Evolutionary conservation across 1,140 invertebrate species (phyloP), one percentile per base, ranked within the genome.

Genomic region (Rhynchophorus ferrugineus): DNA sequence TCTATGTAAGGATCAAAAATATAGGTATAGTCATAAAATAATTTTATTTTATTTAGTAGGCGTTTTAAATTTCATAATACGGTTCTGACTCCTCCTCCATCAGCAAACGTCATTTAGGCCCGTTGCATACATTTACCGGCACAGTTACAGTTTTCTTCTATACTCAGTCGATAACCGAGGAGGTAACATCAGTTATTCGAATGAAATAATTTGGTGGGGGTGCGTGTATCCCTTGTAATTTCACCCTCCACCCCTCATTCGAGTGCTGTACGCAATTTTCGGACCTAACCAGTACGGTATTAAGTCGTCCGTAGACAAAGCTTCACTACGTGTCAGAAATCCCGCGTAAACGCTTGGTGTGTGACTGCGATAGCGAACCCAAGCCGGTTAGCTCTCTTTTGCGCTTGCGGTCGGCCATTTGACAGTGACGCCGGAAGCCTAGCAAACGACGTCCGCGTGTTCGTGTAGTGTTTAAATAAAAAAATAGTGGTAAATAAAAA

Each of bases 401-500:
- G 13, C 51, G 36, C 35, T 35, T 24, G 34, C 11, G 29, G 39
- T 41, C 52, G 44, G 39, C 45, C 44, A 47, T 54, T 54, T 54
- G 44, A 53, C 50, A 48, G 52, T 54, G 52, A 48, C 52, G 37
- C 45, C 42, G 50, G 17, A 44, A 45, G 44, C 38, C 44, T 22
- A 13, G 37, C 34, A 11, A 18, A 22, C 11, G 20, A 17, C 3
- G 52, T 48, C 38, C 44, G 37, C 37, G 44, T 47, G 37, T 48
- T 29, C 20, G 20, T 13, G 33, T 39, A 42, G 43, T 22, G 39
- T 54, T 47, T 19, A 44, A 6, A 7, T 24, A 37, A 44, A 19
- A 45, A 42, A 21, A 41, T 18, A 29, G 18, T 49, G 46, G 7
- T 14, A 46, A 53, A 43, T 35, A 24, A 43, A 24, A 3, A 54